A percentile compares a stretch with the other conserved stretches of the same genome.
phyloP scores from a whole-genome alignment of 2,113 vertebrate genomes.

The Uria lomvia region DNA sequence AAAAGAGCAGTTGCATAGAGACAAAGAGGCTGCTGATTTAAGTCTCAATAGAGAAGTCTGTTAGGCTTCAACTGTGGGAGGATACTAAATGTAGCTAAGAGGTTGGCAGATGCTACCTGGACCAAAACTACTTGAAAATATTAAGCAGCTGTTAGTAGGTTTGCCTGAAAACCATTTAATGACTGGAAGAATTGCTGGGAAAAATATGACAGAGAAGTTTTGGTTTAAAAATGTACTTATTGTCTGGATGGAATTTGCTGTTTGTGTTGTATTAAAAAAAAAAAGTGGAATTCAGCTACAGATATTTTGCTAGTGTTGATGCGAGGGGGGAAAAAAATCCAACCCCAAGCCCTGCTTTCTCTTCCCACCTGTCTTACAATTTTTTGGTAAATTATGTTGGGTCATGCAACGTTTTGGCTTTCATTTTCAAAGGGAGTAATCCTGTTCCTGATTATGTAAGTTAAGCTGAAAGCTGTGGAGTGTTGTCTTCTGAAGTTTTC shows the following conservation, averaged over 20 bases:
- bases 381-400: not conserved
- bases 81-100: slow-evolving; percentile 52
- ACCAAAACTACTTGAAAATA: slow-evolving; percentile 55
- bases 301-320: not conserved
- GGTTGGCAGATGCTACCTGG: slow-evolving; percentile 59
- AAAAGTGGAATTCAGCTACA: not conserved
- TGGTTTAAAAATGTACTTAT: slow-evolving; percentile 11
- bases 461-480: not conserved
- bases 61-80: slow-evolving; percentile 39
- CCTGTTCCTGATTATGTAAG: not conserved
- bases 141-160: slow-evolving; percentile 46
- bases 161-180: slow-evolving; percentile 20
- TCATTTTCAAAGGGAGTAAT: not conserved
- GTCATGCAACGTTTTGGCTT: not conserved
- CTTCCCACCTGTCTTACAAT: not conserved
- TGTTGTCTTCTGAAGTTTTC: not conserved
- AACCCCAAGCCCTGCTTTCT: not conserved
- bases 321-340: not conserved
- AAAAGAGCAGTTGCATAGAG: slow-evolving; percentile 61
- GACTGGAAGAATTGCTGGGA: not conserved
- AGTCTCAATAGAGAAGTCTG: slow-evolving; percentile 42
- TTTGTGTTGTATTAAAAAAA: not conserved
- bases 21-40: slow-evolving; percentile 53
- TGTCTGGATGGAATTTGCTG: slow-evolving; percentile 11
- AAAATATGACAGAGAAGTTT: not conserved